Evolutionary conservation across 2,113 vertebrate species (phyloP), one percentile per base, ranked within the genome.

Genomic region (Butorides virescens): DNA sequence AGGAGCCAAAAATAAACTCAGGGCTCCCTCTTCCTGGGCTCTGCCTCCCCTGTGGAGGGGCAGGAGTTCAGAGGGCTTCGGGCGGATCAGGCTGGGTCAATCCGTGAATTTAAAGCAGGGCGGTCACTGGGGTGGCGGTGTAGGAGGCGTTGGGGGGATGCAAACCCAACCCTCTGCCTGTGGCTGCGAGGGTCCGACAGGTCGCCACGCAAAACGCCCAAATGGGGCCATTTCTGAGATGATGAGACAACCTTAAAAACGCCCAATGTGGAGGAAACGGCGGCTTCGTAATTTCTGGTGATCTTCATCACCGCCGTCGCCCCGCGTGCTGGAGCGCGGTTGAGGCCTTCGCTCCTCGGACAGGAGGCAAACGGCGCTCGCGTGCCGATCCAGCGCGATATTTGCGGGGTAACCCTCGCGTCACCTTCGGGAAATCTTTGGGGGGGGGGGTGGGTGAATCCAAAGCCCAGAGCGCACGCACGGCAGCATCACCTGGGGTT

Each of bases 361-460:
- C n/a, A n/a, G 30, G 10, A 93, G 79, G 95, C 94, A 93, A 97
- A 93, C 92, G 94, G 97, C 94, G 91, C 93, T 16, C 70, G 67
- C 22, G 32, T 49, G 94, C 97, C 79, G 92, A 94, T 95, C 95
- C 25, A 67, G 88, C 88, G 23, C 77, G 16, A 92, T 90, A 93
- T 96, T 93, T 86, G 97, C 62, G 93, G 55, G 74, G 79, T 56
- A 96, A 97, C 97, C 97, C 98, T 97, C 95, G 97, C 80, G 61
- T 66, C 97, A 96, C 97, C 98, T 98, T 97, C 82, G 95, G 95
- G 87, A 96, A 94, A 93, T 50, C 93, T 79, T 56, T 4, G 85
- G 49, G 68, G 2, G n/a, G n/a, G n/a, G n/a, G n/a, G n/a, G n/a
- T n/a, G 52, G 76, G 96, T 39, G 92, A 88, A 61, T 85, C 89